Conservation (phyloP, 92 coral and sea anemone species). For the Diadumene lineata region DNA sequence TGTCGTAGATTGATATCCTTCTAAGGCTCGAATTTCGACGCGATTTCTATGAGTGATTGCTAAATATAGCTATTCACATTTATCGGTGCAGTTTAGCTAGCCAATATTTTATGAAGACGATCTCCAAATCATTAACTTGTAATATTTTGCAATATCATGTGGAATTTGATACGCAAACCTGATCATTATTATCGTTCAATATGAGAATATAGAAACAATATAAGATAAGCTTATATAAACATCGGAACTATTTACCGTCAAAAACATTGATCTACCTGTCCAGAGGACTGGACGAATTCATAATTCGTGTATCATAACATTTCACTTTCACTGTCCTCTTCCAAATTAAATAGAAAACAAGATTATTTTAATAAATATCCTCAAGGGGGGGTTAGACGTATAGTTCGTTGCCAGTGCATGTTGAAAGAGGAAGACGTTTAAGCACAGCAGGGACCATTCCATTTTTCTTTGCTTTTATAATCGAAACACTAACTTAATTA, state of each 20-base stretch:
- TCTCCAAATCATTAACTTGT: background rate
- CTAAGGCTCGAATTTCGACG: background rate
- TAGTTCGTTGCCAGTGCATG: background rate
- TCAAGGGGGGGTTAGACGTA: background rate
- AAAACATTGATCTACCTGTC: background rate
- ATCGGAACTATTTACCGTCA: slow-evolving; percentile 9
- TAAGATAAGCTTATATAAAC: background rate
- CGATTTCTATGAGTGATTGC: background rate
- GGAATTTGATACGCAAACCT: background rate
- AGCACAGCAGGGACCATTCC: background rate
- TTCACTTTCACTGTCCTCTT: background rate
- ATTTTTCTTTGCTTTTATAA: background rate
- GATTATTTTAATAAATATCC: background rate
- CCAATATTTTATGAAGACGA: background rate
- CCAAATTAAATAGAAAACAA: background rate
- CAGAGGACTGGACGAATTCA: background rate
- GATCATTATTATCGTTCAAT: background rate
- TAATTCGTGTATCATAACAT: background rate
- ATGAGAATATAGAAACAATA: background rate
- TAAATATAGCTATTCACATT: background rate
- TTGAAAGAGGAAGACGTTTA: background rate
- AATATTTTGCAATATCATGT: background rate
- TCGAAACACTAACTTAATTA: background rate
- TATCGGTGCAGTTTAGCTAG: background rate
- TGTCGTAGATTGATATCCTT: background rate